Evolutionary conservation across 1,140 invertebrate species (phyloP).

Genomic region (Drosophila aff.): DNA sequence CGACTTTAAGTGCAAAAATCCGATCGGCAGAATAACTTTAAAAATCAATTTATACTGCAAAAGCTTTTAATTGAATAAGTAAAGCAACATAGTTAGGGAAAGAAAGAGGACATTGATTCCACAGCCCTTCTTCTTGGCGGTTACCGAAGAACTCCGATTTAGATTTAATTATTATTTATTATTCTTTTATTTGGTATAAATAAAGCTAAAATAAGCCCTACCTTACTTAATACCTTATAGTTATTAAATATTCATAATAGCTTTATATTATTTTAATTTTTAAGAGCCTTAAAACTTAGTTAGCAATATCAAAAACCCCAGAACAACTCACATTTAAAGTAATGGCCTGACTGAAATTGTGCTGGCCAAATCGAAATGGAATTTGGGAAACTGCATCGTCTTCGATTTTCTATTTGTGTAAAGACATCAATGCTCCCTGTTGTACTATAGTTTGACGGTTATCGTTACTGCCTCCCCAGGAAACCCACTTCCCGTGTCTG

Average conservation of each 20-base stretch:
- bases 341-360: constrained; percentile 40
- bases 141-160: no score
- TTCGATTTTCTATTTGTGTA: constrained; percentile 58
- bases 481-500: constrained; percentile 12
- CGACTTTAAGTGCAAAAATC: constrained; percentile 8
- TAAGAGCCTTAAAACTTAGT: neutral
- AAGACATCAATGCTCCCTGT: constrained; percentile 59
- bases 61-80: neutral
- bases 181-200: no score
- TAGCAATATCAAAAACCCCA: neutral
- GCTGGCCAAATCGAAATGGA: constrained; percentile 45
- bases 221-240: neutral
- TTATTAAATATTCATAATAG: neutral
- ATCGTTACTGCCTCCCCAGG: constrained; percentile 45
- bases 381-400: constrained; percentile 54
- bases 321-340: constrained; percentile 35
- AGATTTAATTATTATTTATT: no score
- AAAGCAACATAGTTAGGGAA: no score
- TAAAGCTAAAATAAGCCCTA: no score
- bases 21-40: constrained; percentile 1
- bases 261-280: neutral
- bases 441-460: constrained; percentile 54
- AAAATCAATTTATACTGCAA: neutral
- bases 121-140: no score
- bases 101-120: neutral